Evolutionary conservation across 2,113 vertebrate species (phyloP).

Genomic region (Halcyon malimbica): DNA sequence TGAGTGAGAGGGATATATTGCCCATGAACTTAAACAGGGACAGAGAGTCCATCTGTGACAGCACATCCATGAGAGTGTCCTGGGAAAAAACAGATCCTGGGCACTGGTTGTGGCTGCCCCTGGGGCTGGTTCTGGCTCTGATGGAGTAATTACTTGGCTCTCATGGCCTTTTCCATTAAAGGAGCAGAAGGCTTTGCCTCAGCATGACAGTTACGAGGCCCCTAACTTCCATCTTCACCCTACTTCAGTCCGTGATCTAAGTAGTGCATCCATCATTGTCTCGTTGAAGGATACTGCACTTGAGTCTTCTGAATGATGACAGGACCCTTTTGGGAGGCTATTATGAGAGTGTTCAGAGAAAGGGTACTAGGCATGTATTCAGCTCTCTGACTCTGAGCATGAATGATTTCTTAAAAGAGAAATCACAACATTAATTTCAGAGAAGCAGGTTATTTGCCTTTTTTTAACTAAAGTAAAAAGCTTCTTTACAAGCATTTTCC

Average conservation of each 20-base stretch:
- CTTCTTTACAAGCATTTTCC: not conserved
- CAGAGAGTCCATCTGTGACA: not conserved
- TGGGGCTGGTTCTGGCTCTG: not conserved
- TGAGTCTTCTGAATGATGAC: not conserved
- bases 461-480: not conserved
- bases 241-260: not conserved
- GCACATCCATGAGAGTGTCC: fast-evolving
- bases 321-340: not conserved
- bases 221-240: not conserved
- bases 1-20: not conserved
- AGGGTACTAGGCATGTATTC: not conserved
- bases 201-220: not conserved
- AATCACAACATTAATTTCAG: not conserved
- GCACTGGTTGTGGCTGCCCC: not conserved
- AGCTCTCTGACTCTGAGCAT: not conserved
- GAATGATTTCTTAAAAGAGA: not conserved
- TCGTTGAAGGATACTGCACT: not conserved
- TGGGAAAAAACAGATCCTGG: not conserved
- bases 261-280: fast-evolving
- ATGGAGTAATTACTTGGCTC: no score
- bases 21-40: not conserved
- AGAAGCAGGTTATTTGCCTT: not conserved
- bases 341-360: not conserved
- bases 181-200: not conserved
- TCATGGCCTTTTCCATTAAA: not conserved